phyloP scores from a whole-genome alignment of 2,797 vertebrate species.

The Sebastes kiyomatsui region DNA sequence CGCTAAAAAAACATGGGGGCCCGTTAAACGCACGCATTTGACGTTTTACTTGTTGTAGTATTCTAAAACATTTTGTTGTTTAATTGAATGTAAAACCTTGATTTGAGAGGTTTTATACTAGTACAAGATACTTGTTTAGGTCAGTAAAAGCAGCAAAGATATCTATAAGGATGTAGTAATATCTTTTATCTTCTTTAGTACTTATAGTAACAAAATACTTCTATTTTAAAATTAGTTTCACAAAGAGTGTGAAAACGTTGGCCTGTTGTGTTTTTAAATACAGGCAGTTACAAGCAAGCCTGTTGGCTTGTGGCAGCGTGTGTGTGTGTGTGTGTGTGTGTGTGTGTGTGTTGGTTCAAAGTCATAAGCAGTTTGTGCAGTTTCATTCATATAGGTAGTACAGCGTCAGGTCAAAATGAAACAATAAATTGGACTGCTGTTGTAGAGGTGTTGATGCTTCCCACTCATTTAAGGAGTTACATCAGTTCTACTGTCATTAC shows the following conservation, averaged over 20 bases:
- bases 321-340: neutral
- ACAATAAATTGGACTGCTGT: slow-evolving; percentile 14
- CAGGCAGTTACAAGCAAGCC: slow-evolving; percentile 4
- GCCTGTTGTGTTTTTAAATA: neutral
- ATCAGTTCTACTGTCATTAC: neutral
- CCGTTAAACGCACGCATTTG: neutral
- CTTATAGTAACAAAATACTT: neutral
- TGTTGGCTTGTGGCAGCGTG: slow-evolving; percentile 8
- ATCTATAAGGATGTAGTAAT: neutral
- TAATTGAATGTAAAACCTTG: neutral
- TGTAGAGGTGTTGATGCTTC: neutral
- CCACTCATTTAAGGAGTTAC: slow-evolving; percentile 1
- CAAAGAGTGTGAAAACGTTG: neutral
- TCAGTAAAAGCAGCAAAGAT: neutral
- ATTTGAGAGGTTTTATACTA: neutral
- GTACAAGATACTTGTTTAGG: neutral
- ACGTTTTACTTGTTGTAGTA: neutral
- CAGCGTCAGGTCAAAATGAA: slow-evolving; percentile 55
- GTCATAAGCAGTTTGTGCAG: slow-evolving; percentile 10
- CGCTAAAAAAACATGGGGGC: neutral
- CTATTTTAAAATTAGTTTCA: neutral
- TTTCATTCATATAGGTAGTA: slow-evolving; percentile 24
- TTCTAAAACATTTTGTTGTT: neutral
- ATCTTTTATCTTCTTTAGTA: neutral
- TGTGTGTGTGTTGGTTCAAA: slow-evolving; percentile 10